Base-by-base conservation (phyloP, 1,140 invertebrate species). In the Drosophila hydei region DNA sequence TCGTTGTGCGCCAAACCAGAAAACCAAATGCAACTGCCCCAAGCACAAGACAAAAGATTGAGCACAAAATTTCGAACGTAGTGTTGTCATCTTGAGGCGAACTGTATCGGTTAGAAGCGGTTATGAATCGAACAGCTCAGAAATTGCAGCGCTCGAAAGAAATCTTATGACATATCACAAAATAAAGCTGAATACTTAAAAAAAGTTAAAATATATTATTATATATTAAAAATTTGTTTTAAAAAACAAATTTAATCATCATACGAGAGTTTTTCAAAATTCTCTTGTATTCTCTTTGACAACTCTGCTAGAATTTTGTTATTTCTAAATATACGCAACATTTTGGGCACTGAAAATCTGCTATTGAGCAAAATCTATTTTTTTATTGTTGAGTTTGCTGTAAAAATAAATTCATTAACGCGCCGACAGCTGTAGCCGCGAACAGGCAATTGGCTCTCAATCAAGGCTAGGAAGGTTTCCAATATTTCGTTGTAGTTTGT, bases 371-470 rank as follows among this genome's bases (percentile, higher is more conserved):
- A 36, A 51, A 59, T 45, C 58, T 63, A 27, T 56, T 58, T 38
- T 9, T 7, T 25, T 16, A 2, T 58, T 63, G n/a, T 61, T 43
- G 19, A 14, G 12, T 40, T 40, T 40, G 38, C 38, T 73, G 47
- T 88, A 87, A 54, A 87, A 87, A 87, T 87, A 87, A 75, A 81
- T 88, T 88, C 83, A 88, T 88, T 79, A 83, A 79, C 83, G 69
- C 45, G 56, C 27, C 23, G 51, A 33, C 81, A 85, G 81, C 81
- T 85, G 81, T 72, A 77, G 19, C 19, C 21, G 48, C 70, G 77
- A 51, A 68, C 19, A 25, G 51, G 56, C 21, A 54, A 63, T 61
- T 58, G 58, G 65, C 36, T 77, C 56, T 62, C 69, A 65, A 85
- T 80, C 81, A 85, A 87, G 81, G 81, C 58, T 64, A 62, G 42